Conservation (phyloP, 2,888 invertebrate species). For the Drosophila tanythrix region DNA sequence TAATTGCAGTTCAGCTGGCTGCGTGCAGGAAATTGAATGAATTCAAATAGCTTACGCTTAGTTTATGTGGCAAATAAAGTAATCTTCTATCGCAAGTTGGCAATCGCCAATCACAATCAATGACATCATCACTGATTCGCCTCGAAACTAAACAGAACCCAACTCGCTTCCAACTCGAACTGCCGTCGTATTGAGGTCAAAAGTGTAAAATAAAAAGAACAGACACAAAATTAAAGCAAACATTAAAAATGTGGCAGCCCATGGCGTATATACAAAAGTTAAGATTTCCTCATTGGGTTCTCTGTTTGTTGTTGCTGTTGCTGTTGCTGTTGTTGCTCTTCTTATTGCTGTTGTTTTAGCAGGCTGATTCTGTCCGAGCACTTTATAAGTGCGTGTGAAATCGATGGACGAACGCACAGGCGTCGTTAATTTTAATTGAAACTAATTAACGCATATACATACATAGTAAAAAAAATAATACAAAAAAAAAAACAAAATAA, state of each 20-base stretch:
- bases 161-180: slow-evolving; percentile 37
- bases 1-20: background rate
- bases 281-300: slow-evolving; percentile 58
- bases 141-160: slow-evolving; percentile 43
- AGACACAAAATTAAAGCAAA: slow-evolving; percentile 64
- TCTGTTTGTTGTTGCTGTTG: slow-evolving; percentile 16
- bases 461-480: slow-evolving; percentile 24
- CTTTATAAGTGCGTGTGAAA: slow-evolving; percentile 73
- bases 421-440: slow-evolving; percentile 80
- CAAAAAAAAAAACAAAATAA: slow-evolving; percentile 7
- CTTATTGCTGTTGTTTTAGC: slow-evolving; percentile 23
- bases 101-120: slow-evolving; percentile 34
- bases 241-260: slow-evolving; percentile 55
- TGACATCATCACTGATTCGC: slow-evolving; percentile 57
- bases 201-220: slow-evolving; percentile 66
- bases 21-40: slow-evolving; percentile 45
- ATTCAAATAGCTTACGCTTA: slow-evolving; percentile 32
- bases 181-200: slow-evolving; percentile 68
- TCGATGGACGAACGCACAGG: slow-evolving; percentile 58
- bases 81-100: slow-evolving; percentile 24
- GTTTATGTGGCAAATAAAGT: slow-evolving; percentile 25
- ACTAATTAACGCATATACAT: slow-evolving; percentile 72
- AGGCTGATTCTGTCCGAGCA: slow-evolving; percentile 24
- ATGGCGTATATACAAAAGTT: slow-evolving; percentile 43
- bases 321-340: background rate